These are phyloP conservation scores for Epirrita christyi DNA, from an alignment of 2,888 invertebrate species.

Conservation along the genomic window DNA sequence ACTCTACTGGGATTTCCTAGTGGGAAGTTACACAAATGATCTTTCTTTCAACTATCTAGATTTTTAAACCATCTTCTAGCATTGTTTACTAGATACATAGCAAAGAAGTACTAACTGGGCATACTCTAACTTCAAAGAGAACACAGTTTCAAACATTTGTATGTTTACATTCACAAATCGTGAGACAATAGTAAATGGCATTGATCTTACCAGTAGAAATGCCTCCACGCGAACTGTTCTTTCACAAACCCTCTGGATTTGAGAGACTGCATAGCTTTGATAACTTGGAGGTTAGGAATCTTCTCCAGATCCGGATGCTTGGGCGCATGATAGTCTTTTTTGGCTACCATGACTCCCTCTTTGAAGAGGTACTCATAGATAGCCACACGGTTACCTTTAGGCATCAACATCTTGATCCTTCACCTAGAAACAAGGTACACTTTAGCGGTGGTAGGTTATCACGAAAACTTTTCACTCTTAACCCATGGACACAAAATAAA, in stretches of 20 bases:
- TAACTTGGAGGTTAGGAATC: constrained; percentile 99
- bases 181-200: not conserved
- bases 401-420: constrained; percentile 98
- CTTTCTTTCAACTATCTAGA: not conserved
- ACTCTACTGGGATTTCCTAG: not conserved
- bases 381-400: constrained; percentile 97
- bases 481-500: constrained; percentile 42
- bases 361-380: constrained; percentile 99
- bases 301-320: constrained; percentile 98
- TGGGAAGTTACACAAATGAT: not conserved
- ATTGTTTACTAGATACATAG: not conserved
- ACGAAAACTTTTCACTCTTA: constrained; percentile 35
- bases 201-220: constrained; percentile 95
- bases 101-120: not conserved
- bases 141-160: not conserved
- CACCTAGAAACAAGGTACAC: constrained; percentile 69
- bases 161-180: not conserved
- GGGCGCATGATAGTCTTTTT: constrained; percentile 99
- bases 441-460: constrained; percentile 54
- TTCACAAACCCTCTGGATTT: constrained; percentile 99
- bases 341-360: constrained; percentile 99
- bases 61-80: not conserved
- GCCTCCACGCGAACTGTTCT: constrained; percentile 99
- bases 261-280: constrained; percentile 98
- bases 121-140: not conserved